Evolutionary conservation across 2,888 invertebrate species (phyloP), one percentile per base, ranked within the genome.

Genomic region (Prostheceraeus crozeri): DNA sequence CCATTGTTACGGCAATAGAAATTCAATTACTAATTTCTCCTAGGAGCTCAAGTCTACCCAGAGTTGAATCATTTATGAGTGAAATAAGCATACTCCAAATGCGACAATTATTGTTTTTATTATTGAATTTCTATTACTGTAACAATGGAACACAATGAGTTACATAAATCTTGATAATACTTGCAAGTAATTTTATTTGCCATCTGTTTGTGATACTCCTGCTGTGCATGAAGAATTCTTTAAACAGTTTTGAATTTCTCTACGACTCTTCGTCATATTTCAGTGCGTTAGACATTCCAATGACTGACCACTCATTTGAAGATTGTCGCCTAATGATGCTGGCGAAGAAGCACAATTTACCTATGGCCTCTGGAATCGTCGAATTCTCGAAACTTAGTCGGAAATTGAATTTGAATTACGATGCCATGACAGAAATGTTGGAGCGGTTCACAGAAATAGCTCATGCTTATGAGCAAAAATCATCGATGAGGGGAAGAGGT

Each of bases 221-320:
- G n/a, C 8, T 8, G n/a, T 33, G 33, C 33, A 33, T 33, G 8
- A 8, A 33, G 8, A 33, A 33, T 8, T 8, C 8, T 8, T n/a
- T 8, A n/a, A 33, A 33, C 33, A 33, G 33, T 33, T n/a, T 33
- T 33, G 33, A 8, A 33, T 8, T 33, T 33, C 51, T 16, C 25
- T 27, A n/a, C 11, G 10, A 10, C 46, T 14, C 1, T 36, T 28
- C 65, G 1, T 11, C 1, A 35, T 52, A 23, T 58, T 67, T 45
- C 64, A 90, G 90, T 69, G 85, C 87, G 1, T 78, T 91, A 14
- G 84, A 84, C 1, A 82, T 91, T 35, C 90, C 91, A 2, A 84
- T 86, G 0, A 82, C 88, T 40, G 89, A 93, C 75, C 90, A 89
- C 75, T 86, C 89, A 0, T 91, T 87, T 74, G 89, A 90, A 71